Evolutionary conservation across 2,888 invertebrate genomes (phyloP).

Genomic region (Rhingia rostrata): DNA sequence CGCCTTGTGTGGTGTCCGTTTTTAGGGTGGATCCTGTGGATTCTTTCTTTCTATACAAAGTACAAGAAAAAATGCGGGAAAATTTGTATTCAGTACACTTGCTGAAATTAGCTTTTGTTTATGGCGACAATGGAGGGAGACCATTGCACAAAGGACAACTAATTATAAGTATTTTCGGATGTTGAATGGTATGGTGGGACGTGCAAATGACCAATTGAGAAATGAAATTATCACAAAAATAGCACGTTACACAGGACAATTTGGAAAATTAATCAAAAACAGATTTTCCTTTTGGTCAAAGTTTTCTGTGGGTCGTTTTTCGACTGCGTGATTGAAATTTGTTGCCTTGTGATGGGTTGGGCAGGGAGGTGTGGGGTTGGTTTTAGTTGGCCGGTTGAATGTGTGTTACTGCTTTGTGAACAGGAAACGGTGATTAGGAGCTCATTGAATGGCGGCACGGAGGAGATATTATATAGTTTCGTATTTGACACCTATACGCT

Average conservation of each 20-base stretch:
- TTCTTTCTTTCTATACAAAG: conserved; percentile 15
- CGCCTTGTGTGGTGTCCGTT: conserved; percentile 51
- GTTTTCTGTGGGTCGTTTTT: background rate
- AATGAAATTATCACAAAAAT: conserved; percentile 62
- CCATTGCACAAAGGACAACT: conserved; percentile 68
- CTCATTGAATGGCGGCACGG: too few species aligned
- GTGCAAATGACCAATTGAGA: conserved; percentile 70
- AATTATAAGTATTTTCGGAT: conserved; percentile 70
- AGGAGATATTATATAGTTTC: too few species aligned
- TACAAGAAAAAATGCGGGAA: conserved; percentile 35
- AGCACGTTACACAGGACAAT: conserved; percentile 57
- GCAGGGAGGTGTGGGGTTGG: background rate
- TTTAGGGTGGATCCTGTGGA: conserved; percentile 13
- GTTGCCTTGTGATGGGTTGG: background rate
- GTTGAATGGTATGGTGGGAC: conserved; percentile 52
- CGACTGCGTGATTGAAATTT: background rate
- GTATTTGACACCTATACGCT: too few species aligned
- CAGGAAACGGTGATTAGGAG: too few species aligned
- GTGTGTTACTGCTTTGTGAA: too few species aligned
- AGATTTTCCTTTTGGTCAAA: conserved; percentile 28
- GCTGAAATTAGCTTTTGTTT: conserved; percentile 74
- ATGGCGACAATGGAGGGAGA: conserved; percentile 67
- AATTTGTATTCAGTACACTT: conserved; percentile 73
- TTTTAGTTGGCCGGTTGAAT: too few species aligned
- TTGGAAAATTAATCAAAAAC: conserved; percentile 58